Percentiles rank a stretch among this genome's conserved stretches.
Conservation (phyloP, 2,113 vertebrate genomes). For the Planiliza haematocheilus region DNA sequence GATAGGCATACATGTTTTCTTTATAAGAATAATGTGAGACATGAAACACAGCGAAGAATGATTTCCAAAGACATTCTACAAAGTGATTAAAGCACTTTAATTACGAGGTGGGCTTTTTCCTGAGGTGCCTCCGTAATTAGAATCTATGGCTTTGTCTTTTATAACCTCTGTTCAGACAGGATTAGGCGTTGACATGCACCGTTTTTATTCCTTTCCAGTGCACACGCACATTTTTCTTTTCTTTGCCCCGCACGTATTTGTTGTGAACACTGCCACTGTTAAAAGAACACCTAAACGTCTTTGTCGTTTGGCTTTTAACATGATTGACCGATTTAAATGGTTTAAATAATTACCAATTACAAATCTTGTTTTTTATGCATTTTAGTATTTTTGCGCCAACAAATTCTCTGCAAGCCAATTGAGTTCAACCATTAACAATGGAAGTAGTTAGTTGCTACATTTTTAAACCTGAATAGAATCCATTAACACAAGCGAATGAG, state of each 20-base stretch:
- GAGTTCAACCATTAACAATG: neutral
- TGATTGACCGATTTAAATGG: neutral
- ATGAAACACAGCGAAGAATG: constrained; percentile 2
- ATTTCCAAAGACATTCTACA: constrained; percentile 7
- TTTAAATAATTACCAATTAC: neutral
- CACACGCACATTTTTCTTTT: neutral
- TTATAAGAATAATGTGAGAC: constrained; percentile 3
- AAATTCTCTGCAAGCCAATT: neutral
- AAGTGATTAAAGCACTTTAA: neutral
- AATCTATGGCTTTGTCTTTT: neutral
- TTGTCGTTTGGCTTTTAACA: neutral
- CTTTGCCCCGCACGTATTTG: too few species aligned
- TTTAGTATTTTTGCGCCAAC: neutral
- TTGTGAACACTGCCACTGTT: neutral
- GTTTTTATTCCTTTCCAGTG: neutral
- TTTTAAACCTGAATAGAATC: too few species aligned
- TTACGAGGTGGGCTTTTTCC: neutral
- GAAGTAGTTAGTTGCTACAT: neutral
- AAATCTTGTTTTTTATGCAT: neutral
- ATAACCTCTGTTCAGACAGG: neutral
- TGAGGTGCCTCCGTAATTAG: constrained; percentile 2
- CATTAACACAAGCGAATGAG: too few species aligned
- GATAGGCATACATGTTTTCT: neutral
- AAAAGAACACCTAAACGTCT: neutral
- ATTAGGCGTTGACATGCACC: neutral